These are phyloP conservation scores for Benitochromis conjunctus DNA, from an alignment of 2,113 vertebrate genomes.

Conservation along the genomic window DNA sequence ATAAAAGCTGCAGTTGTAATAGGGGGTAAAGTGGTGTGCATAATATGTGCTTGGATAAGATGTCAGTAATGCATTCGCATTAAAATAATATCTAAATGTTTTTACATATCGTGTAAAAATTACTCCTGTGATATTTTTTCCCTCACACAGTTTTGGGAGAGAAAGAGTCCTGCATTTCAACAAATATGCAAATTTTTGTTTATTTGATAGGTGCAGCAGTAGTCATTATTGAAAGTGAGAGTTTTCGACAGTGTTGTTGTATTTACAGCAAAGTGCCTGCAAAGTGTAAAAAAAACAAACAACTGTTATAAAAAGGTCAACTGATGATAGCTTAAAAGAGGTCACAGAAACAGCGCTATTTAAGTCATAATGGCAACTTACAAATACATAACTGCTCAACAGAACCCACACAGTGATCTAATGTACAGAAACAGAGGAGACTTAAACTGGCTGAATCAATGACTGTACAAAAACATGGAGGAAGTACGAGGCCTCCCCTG, in stretches of 20 bases:
- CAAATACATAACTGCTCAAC: not conserved
- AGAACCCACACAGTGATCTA: not conserved
- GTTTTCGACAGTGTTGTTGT: not conserved
- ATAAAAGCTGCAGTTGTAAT: not conserved
- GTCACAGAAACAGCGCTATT: not conserved
- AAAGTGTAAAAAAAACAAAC: not conserved
- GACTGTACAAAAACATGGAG: not conserved
- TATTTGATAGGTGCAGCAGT: not conserved
- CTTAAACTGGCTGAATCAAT: not conserved
- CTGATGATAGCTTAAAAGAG: not conserved
- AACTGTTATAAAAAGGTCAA: not conserved
- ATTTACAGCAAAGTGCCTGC: not conserved
- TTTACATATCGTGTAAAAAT: not conserved
- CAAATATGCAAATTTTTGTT: not conserved
- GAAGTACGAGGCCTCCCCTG: not conserved
- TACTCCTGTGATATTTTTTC: not conserved
- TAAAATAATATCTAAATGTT: not conserved
- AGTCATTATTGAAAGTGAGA: not conserved
- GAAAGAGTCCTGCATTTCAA: not conserved
- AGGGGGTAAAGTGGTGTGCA: not conserved
- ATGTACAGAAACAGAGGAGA: not conserved
- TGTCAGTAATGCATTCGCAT: accelerated
- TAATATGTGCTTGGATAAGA: not conserved
- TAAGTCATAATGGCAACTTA: accelerated
- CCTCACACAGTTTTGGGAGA: not conserved